These are phyloP conservation scores for Rhegmatorhina hoffmannsi DNA, from an alignment of 2,113 vertebrate genomes.

Conservation along the genomic window DNA sequence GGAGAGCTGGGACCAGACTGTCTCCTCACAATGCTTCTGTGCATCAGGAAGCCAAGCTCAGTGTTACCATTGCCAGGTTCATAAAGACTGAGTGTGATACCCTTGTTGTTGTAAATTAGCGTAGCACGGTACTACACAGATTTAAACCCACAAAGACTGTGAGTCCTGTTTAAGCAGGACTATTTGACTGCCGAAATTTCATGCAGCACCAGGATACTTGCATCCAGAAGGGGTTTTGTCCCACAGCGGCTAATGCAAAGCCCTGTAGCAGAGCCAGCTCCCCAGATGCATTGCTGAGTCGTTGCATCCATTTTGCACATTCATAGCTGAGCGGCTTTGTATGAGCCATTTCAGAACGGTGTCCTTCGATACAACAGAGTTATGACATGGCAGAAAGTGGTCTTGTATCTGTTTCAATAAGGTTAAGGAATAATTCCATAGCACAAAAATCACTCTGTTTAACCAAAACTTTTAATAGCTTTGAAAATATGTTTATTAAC, in stretches of 20 bases:
- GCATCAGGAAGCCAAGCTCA: not conserved
- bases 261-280: not conserved
- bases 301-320: not conserved
- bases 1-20: not conserved
- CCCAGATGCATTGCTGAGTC: not conserved
- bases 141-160: not conserved
- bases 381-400: not conserved
- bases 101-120: not conserved
- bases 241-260: not conserved
- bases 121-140: not conserved
- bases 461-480: not conserved
- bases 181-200: not conserved
- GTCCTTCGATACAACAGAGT: not conserved
- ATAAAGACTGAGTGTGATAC: accelerated
- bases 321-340: not conserved
- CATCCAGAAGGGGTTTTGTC: not conserved
- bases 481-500: not conserved
- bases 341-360: not conserved
- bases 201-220: not conserved
- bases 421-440: not conserved
- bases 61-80: not conserved
- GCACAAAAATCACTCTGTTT: not conserved
- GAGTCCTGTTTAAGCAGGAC: not conserved
- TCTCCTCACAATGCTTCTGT: not conserved
- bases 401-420: not conserved